phyloP scores from a whole-genome alignment of 1,140 invertebrate genomes.

The Drosophila obscura region DNA sequence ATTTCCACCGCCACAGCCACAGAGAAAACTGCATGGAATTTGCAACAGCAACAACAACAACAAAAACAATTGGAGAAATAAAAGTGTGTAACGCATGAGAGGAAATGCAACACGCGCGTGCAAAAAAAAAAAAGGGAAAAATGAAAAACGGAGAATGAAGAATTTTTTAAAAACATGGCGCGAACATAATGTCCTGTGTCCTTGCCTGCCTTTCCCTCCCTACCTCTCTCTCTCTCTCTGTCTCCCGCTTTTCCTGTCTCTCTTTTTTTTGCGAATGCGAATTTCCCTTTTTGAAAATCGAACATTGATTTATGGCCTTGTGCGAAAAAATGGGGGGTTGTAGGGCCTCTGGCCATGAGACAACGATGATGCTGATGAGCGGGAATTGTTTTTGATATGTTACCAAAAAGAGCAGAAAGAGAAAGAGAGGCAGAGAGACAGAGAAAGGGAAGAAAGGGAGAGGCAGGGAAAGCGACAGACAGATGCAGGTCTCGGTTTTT shows the following conservation, averaged over 20 bases:
- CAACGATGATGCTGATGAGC: slow-evolving; percentile 63
- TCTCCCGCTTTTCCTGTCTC: slow-evolving; percentile 34
- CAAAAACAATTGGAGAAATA: too few relatives aligned
- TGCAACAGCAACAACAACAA: neutral
- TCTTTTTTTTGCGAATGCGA: slow-evolving; percentile 50
- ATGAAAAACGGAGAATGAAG: slow-evolving; percentile 5
- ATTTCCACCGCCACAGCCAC: too few relatives aligned
- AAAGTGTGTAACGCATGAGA: slow-evolving; percentile 64
- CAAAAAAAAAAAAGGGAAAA: slow-evolving; percentile 37
- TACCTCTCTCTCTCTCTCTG: slow-evolving; percentile 34
- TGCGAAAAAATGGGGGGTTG: slow-evolving; percentile 38
- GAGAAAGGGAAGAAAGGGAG: slow-evolving; percentile 26
- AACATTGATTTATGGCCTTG: slow-evolving; percentile 64
- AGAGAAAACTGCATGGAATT: too few relatives aligned
- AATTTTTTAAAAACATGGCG: slow-evolving; percentile 60
- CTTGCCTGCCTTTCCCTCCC: slow-evolving; percentile 46
- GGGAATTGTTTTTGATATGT: slow-evolving; percentile 67
- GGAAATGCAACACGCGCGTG: slow-evolving; percentile 44
- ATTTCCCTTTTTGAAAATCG: slow-evolving; percentile 55
- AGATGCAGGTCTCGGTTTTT: slow-evolving; percentile 10
- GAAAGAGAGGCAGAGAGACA: slow-evolving; percentile 24
- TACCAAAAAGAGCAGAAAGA: too few relatives aligned
- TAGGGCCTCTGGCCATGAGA: slow-evolving; percentile 35
- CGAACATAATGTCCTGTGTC: slow-evolving; percentile 79
- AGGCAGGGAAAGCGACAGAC: slow-evolving; percentile 7